Conservation (phyloP, 2,797 vertebrate species). For the Sylvia borin region DNA sequence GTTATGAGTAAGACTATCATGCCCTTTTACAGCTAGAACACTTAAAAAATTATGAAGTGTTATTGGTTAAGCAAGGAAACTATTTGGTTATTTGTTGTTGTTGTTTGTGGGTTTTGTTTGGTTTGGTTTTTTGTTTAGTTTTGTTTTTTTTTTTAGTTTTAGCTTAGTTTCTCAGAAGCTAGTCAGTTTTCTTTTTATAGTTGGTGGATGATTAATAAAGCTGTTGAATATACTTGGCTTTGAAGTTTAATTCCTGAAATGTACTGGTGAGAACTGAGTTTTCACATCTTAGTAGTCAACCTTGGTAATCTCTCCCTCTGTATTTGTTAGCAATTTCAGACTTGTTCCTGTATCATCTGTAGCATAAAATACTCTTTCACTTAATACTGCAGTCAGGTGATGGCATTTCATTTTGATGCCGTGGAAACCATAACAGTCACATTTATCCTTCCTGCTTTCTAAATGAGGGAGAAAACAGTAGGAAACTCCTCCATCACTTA, state of each 20-base stretch:
- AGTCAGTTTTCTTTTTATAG: neutral
- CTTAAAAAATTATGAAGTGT: neutral
- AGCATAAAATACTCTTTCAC: neutral
- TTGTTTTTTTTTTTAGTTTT: neutral
- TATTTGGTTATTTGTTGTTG: neutral
- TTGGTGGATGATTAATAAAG: neutral
- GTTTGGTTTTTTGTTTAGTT: too few relatives aligned
- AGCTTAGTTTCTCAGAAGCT: neutral
- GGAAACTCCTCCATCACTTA: neutral
- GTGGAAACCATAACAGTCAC: neutral
- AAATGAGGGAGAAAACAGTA: neutral
- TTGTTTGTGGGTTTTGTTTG: too few relatives aligned
- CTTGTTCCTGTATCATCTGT: neutral
- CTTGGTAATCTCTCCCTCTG: neutral
- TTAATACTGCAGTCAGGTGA: neutral
- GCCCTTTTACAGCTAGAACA: neutral
- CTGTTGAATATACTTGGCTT: neutral
- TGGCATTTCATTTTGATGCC: neutral
- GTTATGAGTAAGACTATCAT: neutral
- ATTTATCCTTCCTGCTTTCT: neutral
- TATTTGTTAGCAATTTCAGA: neutral
- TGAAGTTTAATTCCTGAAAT: slow-evolving; percentile 3
- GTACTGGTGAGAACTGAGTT: neutral
- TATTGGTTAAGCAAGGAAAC: neutral
- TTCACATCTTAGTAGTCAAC: neutral